Conservation (phyloP, 2,888 invertebrate genomes). For the Phalangium opilio region DNA sequence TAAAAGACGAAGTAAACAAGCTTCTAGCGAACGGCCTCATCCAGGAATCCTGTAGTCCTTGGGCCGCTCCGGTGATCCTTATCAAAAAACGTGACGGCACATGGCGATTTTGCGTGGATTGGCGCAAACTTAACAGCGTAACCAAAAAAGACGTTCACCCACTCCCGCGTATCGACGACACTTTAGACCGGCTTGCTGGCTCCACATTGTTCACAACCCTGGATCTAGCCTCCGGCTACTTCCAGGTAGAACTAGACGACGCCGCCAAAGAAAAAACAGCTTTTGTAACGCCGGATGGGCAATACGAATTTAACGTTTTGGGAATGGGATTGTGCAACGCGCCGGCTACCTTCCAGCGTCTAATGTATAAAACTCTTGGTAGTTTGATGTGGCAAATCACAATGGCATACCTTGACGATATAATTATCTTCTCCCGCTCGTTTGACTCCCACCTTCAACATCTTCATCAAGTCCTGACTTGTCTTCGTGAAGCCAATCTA, state of each 20-base stretch:
- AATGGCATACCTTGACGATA: conserved; percentile 21
- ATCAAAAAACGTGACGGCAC: background rate
- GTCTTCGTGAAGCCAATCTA: conserved; percentile 15
- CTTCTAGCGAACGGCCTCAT: too few relatives aligned
- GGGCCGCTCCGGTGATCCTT: too few relatives aligned
- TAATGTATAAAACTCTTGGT: conserved; percentile 20
- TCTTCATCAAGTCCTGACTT: conserved; percentile 12
- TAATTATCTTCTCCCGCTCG: conserved; percentile 15
- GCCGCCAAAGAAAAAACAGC: conserved; percentile 19
- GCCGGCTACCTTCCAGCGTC: conserved; percentile 20
- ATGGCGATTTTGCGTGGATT: background rate
- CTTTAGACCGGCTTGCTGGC: background rate
- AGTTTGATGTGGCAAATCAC: conserved; percentile 14
- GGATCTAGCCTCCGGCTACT: too few relatives aligned
- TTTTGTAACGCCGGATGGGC: conserved; percentile 18
- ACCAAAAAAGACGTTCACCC: background rate
- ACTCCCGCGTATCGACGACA: background rate
- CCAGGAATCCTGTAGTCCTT: too few relatives aligned
- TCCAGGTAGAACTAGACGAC: too few relatives aligned
- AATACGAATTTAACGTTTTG: conserved; percentile 23
- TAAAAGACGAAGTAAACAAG: too few relatives aligned
- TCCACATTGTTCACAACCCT: background rate
- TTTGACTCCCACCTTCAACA: conserved; percentile 17
- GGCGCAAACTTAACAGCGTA: too few relatives aligned
- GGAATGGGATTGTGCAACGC: conserved; percentile 23